A percentile compares a stretch with the other conserved stretches of the same genome.
phyloP scores from a whole-genome alignment of 1,140 invertebrate genomes.

The Cylas formicarius region DNA sequence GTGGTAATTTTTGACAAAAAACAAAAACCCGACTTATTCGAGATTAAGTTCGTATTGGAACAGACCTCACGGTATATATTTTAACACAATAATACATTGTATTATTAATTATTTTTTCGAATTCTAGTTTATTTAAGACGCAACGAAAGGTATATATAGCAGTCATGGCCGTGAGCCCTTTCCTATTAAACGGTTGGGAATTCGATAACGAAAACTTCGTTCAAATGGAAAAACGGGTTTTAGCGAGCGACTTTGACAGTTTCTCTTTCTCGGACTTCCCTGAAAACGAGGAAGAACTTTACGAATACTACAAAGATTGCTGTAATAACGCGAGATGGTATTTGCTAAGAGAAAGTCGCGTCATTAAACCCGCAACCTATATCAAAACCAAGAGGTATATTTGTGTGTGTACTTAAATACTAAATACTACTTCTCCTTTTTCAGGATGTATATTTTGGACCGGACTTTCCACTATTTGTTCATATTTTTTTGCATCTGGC shows the following conservation, averaged over 20 bases:
- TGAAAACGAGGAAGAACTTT: not conserved
- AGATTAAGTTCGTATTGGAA: no score
- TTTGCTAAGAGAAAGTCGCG: constrained; percentile 9
- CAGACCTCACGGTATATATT: no score
- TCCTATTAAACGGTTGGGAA: constrained; percentile 71
- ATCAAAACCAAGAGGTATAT: constrained; percentile 6
- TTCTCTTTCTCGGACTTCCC: not conserved
- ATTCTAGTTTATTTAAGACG: constrained; percentile 70
- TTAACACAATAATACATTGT: constrained; percentile 1
- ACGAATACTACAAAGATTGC: not conserved
- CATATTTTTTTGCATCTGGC: no score
- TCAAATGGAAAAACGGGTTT: no score
- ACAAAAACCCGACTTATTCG: no score
- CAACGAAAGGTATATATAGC: constrained; percentile 74
- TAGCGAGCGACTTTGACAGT: no score
- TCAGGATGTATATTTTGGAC: no score
- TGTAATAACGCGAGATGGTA: not conserved
- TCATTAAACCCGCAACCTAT: not conserved
- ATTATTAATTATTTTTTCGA: constrained; percentile 14
- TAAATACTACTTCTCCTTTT: no score
- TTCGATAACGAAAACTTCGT: constrained; percentile 70
- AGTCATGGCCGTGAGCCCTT: constrained; percentile 66
- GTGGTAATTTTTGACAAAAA: no score
- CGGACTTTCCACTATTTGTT: no score
- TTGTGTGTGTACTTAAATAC: no score